Percentiles rank a stretch among this genome's conserved stretches.
Conservation (phyloP, 2,888 invertebrate genomes). For the Pandemis corylana region DNA sequence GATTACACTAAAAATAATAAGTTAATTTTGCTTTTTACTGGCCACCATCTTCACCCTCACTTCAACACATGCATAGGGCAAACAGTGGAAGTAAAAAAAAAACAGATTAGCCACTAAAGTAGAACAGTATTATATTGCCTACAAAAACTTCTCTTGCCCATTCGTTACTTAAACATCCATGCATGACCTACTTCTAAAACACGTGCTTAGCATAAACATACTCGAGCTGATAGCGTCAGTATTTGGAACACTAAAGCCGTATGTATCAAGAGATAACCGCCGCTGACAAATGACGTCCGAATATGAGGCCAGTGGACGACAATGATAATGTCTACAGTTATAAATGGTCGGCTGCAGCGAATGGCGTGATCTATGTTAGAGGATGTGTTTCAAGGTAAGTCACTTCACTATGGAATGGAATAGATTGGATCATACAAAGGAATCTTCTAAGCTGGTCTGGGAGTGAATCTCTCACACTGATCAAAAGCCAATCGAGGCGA, state of each 20-base stretch:
- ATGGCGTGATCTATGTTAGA: conserved; percentile 56
- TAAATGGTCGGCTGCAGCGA: conserved; percentile 72
- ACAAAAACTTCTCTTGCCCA: background rate
- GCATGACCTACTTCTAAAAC: background rate
- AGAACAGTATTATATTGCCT: background rate
- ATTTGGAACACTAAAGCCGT: conserved; percentile 51
- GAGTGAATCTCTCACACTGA: no score
- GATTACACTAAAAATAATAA: no score
- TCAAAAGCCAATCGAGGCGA: no score
- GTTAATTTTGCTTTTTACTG: no score
- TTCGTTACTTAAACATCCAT: background rate
- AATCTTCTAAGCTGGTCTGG: no score
- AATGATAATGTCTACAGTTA: conserved; percentile 79
- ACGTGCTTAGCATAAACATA: conserved; percentile 18
- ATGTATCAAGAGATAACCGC: conserved; percentile 58
- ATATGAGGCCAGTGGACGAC: conserved; percentile 75
- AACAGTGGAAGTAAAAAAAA: no score
- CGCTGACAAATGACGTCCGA: conserved; percentile 77
- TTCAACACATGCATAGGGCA: no score
- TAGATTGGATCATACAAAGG: background rate
- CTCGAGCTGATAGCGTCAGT: conserved; percentile 43
- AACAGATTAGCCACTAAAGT: no score
- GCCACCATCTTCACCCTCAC: no score
- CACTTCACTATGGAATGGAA: background rate
- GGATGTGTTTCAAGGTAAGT: background rate